phyloP scores from a whole-genome alignment of 1,140 invertebrate species.

The Camponotus floridanus region DNA sequence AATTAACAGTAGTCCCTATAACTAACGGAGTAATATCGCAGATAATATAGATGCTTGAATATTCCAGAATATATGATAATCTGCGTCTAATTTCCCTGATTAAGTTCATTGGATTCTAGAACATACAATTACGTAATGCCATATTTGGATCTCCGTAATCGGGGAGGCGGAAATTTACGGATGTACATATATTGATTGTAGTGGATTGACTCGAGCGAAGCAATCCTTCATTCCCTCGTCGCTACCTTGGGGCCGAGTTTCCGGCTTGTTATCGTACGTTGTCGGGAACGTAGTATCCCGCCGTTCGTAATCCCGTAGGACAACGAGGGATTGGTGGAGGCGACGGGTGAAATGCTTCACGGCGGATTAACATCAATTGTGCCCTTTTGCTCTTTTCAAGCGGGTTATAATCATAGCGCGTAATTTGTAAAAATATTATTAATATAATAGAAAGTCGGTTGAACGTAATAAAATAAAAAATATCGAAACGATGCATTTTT shows the following conservation, averaged over 20 bases:
- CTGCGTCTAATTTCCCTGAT: constrained; percentile 33
- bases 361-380: constrained; percentile 50
- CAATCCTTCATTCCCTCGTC: constrained; percentile 60
- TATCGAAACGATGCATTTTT: background rate
- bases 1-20: too few species aligned
- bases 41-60: constrained; percentile 21
- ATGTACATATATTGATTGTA: constrained; percentile 52
- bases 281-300: constrained; percentile 46
- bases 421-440: constrained; percentile 2
- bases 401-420: background rate
- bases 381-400: constrained; percentile 5
- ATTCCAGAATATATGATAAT: constrained; percentile 32
- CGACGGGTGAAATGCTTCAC: constrained; percentile 48
- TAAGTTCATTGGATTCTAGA: constrained; percentile 44
- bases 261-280: constrained; percentile 64
- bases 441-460: constrained; percentile 13
- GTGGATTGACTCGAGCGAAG: constrained; percentile 40
- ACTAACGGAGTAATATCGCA: background rate
- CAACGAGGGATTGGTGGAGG: constrained; percentile 38
- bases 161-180: constrained; percentile 5
- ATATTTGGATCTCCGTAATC: constrained; percentile 15
- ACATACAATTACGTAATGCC: constrained; percentile 30
- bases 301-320: constrained; percentile 61
- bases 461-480: background rate
- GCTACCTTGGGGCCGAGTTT: constrained; percentile 50